A percentile compares a stretch with the other conserved stretches of the same genome.
Evolutionary conservation across 2,113 vertebrate species (phyloP).

Genomic region (Ovis canadensis): DNA sequence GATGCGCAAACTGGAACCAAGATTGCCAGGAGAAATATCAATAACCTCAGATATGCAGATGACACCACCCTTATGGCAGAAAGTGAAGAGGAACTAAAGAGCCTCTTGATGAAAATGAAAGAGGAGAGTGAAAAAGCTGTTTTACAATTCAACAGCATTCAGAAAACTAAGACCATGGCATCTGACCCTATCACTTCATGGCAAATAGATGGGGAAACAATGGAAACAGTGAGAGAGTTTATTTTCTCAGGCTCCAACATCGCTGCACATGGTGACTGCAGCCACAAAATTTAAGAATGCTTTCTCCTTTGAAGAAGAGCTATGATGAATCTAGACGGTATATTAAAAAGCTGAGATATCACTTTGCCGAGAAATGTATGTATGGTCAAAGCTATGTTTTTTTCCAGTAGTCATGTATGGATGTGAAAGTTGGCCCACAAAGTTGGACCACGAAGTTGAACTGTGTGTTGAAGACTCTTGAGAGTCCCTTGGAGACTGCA

Average conservation of each 20-base stretch:
- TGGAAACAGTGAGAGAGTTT: background rate
- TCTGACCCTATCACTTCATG: background rate
- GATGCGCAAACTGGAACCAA: background rate
- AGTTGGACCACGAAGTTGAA: background rate
- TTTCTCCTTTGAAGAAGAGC: background rate
- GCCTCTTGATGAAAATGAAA: background rate
- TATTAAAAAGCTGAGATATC: background rate
- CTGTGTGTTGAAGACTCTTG: background rate
- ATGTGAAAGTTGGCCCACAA: background rate
- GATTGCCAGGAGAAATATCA: background rate
- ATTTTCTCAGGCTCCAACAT: background rate
- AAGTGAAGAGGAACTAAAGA: background rate
- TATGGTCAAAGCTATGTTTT: background rate
- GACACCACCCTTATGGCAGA: background rate
- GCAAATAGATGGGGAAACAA: background rate
- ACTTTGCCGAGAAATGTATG: background rate
- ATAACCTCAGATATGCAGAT: background rate
- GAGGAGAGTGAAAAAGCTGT: background rate
- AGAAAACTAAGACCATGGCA: background rate
- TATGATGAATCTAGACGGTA: rapidly evolving
- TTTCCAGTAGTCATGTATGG: background rate
- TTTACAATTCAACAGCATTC: background rate
- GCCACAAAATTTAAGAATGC: background rate
- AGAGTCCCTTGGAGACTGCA: background rate
- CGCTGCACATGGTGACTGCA: background rate